Base-by-base conservation (phyloP, 2,888 invertebrate species). In the Tipula vernalis region DNA sequence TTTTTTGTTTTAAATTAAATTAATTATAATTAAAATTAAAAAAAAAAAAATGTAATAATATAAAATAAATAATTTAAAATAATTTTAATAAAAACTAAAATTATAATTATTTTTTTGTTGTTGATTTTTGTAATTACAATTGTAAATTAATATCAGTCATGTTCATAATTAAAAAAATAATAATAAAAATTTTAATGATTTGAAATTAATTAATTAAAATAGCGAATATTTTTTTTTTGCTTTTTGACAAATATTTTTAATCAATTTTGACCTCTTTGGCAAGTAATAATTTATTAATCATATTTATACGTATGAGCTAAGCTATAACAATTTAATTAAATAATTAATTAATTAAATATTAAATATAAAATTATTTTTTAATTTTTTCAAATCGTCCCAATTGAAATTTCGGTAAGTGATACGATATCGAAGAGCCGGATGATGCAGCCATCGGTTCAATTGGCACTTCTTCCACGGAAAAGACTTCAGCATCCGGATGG, bases 321-420 rank as follows among this genome's bases (percentile, higher is more conserved):
- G 10, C 28, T 51, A 5, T 57, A 57, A 15, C 15, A 57, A 15
- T 57, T 28, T 28, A 28, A 71, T 28, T 71, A 71, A 71, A 28
- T 71, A 28, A 8, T 71, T 18, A 28, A 71, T 39, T 47, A 47
- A 83, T 28, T 36, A 28, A 83, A 2, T 18, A 36, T 84, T 84
- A n/a, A n/a, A n/a, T n/a, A 28, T 28, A 1, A 28, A 15, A 84
- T 84, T 84, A 84, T 84, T 84, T 84, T 41, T 84, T 84, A 8
- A 84, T 84, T 41, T 39, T 41, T 39, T 84, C 84, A 84, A 84
- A 84, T 13, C 84, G 84, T 41, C 15, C 2, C 5, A 41, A 39
- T 41, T 84, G 39, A 84, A 39, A 84, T 84, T 84, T 84, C 6
- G 84, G 84, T 84, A 84, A n/a, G n/a, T 84, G 84, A 15, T 84